phyloP scores from a whole-genome alignment of 2,888 invertebrate species.

The Hemaris fuciformis region DNA sequence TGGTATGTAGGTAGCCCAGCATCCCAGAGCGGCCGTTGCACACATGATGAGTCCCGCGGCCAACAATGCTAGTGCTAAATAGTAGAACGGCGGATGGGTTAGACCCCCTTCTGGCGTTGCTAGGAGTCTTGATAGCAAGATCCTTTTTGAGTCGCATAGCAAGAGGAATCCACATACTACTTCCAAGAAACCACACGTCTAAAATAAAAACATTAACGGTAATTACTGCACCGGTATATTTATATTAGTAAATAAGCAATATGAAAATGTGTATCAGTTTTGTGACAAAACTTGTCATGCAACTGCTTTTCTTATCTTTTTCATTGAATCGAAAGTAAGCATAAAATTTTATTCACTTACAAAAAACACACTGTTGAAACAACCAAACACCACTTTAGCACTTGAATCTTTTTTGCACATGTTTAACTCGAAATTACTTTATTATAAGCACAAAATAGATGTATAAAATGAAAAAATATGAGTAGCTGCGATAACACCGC shows the following conservation, averaged over 20 bases:
- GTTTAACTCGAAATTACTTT: conserved; percentile 36
- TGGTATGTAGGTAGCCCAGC: conserved; percentile 90
- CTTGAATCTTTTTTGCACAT: conserved; percentile 72
- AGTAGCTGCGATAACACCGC: conserved; percentile 38
- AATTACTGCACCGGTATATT: not conserved
- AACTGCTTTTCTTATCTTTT: no score
- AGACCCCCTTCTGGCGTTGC: conserved; percentile 83
- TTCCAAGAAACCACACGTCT: conserved; percentile 88
- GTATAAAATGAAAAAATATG: conserved; percentile 17
- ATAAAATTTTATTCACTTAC: conserved; percentile 81
- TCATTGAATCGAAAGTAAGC: no score
- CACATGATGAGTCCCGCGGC: conserved; percentile 86
- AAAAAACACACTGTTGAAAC: conserved; percentile 85
- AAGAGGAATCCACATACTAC: conserved; percentile 87
- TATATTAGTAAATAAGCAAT: no score
- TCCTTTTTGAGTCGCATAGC: conserved; percentile 86
- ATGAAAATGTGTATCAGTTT: no score
- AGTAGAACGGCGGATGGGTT: conserved; percentile 88
- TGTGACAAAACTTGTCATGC: no score
- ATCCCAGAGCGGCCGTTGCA: conserved; percentile 87
- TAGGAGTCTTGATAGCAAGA: conserved; percentile 87
- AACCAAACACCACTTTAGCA: conserved; percentile 84
- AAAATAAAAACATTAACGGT: conserved; percentile 32
- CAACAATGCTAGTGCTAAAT: conserved; percentile 86
- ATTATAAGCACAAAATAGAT: conserved; percentile 20